phyloP scores from a whole-genome alignment of 2,888 invertebrate genomes.

The Philereme vetulata region DNA sequence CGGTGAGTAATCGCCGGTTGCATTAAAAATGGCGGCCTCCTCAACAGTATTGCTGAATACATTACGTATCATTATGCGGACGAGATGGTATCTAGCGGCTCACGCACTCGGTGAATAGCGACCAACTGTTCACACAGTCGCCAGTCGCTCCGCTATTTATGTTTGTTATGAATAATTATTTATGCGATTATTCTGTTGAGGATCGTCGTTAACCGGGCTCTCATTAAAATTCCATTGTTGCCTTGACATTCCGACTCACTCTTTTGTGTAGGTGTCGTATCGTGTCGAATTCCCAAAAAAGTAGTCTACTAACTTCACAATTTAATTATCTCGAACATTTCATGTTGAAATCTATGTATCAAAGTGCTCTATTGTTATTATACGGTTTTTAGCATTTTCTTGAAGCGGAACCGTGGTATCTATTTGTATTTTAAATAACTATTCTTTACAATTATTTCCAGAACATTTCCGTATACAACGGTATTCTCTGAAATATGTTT shows the following conservation, averaged over 20 bases:
- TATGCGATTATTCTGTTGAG: slow-evolving; percentile 76
- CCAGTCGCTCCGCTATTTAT: slow-evolving; percentile 58
- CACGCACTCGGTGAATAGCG: slow-evolving; percentile 53
- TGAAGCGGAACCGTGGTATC: no score
- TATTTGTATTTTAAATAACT: no score
- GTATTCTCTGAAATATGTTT: slow-evolving; percentile 19
- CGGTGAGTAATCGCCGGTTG: slow-evolving; percentile 50
- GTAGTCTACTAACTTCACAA: slow-evolving; percentile 36
- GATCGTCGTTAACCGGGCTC: slow-evolving; percentile 67
- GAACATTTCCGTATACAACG: slow-evolving; percentile 14
- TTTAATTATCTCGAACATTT: slow-evolving; percentile 28
- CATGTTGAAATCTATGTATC: not conserved
- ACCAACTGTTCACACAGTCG: slow-evolving; percentile 51
- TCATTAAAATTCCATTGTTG: slow-evolving; percentile 79
- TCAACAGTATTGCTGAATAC: slow-evolving; percentile 48
- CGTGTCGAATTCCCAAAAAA: slow-evolving; percentile 58
- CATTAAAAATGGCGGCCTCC: slow-evolving; percentile 52
- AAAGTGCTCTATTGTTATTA: no score
- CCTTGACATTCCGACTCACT: slow-evolving; percentile 58
- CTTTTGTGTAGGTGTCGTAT: slow-evolving; percentile 59
- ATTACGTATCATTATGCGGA: slow-evolving; percentile 57
- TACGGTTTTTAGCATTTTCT: no score
- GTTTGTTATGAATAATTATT: slow-evolving; percentile 74
- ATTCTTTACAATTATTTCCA: not conserved
- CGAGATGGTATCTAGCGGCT: slow-evolving; percentile 50